Evolutionary conservation across 2,888 invertebrate genomes (phyloP), one percentile per base, ranked within the genome.

Genomic region (Dynastes tityus): DNA sequence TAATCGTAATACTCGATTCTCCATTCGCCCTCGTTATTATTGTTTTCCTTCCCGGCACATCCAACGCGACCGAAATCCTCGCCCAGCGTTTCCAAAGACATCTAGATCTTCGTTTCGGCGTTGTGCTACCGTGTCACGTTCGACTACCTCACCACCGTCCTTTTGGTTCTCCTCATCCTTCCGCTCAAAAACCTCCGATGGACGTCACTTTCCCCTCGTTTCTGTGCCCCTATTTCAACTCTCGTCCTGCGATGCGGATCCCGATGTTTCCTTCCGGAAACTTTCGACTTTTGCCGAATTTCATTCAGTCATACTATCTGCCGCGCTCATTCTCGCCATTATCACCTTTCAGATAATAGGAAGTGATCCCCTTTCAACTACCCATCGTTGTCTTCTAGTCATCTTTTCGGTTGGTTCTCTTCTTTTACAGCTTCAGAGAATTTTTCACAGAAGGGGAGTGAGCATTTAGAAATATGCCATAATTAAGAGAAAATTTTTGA

Each of bases 241-340:
- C 68, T 11, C 68, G 11, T 27, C 22, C 16, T 13, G 22, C 68
- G 61, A 55, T 13, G 37, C 65, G 37, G 16, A 65, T 40, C 65
- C 40, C 40, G 6, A 68, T 49, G 61, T 29, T 68, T 68, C 49
- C 68, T 68, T 68, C 68, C 68, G 51, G 68, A 45, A 49, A 68
- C 68, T 68, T 68, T 65, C 65, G 40, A 65, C 65, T 45, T 64
- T 65, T 68, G 37, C 51, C 68, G 68, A 68, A 68, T 68, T 68
- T 68, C 68, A 51, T 68, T 68, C 51, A 49, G 68, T 68, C 68
- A 49, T 51, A 51, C 68, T 68, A 68, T 68, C 68, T 68, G 68
- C 49, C 22, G 16, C 55, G 55, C n/a, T 55, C 68, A 51, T 68
- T 68, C 51, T 68, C 51, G 68, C 68, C 51, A 68, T 68, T 68